Evolutionary conservation across 2,113 vertebrate species (phyloP).

Genomic region (Globicephala melas): DNA sequence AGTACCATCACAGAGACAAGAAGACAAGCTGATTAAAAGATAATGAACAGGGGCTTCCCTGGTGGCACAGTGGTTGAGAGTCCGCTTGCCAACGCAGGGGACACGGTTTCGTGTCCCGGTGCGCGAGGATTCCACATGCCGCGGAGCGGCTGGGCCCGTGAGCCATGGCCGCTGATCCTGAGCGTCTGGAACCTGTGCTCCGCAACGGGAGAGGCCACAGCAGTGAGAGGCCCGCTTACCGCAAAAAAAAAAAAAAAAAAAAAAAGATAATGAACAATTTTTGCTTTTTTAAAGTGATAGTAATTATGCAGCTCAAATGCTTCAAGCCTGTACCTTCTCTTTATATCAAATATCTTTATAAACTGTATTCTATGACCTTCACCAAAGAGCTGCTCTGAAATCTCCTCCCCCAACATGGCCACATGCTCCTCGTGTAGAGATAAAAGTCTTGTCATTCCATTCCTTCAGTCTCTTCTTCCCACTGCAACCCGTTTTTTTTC

Average conservation of each 20-base stretch:
- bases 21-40: neutral
- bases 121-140: too few relatives aligned
- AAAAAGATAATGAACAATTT: constrained; percentile 4
- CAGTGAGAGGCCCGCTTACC: too few relatives aligned
- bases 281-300: neutral
- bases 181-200: too few relatives aligned
- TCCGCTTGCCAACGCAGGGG: too few relatives aligned
- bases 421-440: neutral
- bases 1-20: neutral
- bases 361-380: neutral
- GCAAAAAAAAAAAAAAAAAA: too few relatives aligned
- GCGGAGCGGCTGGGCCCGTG: too few relatives aligned
- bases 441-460: neutral
- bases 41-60: neutral
- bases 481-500: neutral
- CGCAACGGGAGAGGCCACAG: too few relatives aligned
- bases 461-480: neutral
- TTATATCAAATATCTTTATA: neutral
- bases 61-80: too few relatives aligned
- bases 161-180: too few relatives aligned
- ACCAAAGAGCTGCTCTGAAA: neutral
- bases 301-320: constrained; percentile 9
- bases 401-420: neutral
- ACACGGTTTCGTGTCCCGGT: too few relatives aligned
- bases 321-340: neutral